A percentile compares a stretch with the other conserved stretches of the same genome.
Evolutionary conservation across 2,888 invertebrate genomes (phyloP).

Genomic region (Heteromurus nitidus): DNA sequence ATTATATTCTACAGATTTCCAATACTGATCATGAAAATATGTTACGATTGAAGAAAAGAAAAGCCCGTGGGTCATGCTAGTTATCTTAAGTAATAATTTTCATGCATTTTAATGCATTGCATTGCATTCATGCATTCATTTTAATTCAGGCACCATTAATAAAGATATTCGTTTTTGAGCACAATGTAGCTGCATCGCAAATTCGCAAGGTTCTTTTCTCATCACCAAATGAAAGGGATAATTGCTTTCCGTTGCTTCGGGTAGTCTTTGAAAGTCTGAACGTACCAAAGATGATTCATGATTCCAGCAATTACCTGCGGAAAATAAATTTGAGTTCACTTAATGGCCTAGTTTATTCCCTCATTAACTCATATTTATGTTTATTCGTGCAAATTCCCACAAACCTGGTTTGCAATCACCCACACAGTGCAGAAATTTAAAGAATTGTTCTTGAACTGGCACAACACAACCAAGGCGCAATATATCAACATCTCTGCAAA

Average conservation of each 20-base stretch:
- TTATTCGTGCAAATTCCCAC: not conserved
- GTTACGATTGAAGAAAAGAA: too few relatives aligned
- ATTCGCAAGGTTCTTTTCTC: not conserved
- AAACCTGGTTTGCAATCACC: constrained; percentile 89
- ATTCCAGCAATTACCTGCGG: constrained; percentile 89
- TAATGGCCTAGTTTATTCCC: too few relatives aligned
- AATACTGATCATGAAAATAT: too few relatives aligned
- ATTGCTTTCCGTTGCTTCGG: constrained; percentile 84
- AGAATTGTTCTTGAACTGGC: constrained; percentile 81
- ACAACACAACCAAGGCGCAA: constrained; percentile 80
- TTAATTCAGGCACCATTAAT: too few relatives aligned
- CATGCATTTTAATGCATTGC: too few relatives aligned
- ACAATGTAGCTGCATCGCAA: not conserved
- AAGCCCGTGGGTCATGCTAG: too few relatives aligned
- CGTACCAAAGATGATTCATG: constrained; percentile 78
- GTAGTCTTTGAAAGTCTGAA: constrained; percentile 83
- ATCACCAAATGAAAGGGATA: constrained; percentile 80
- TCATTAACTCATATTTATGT: too few relatives aligned
- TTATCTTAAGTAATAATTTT: too few relatives aligned
- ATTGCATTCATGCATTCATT: too few relatives aligned
- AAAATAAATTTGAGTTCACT: too few relatives aligned
- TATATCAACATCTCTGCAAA: constrained; percentile 87
- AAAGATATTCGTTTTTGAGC: too few relatives aligned
- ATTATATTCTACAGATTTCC: too few relatives aligned
- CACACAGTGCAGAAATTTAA: constrained; percentile 84